Evolutionary conservation across 2,888 invertebrate species (phyloP), one percentile per base, ranked within the genome.

Genomic region (Scaptomyza caliginosa): DNA sequence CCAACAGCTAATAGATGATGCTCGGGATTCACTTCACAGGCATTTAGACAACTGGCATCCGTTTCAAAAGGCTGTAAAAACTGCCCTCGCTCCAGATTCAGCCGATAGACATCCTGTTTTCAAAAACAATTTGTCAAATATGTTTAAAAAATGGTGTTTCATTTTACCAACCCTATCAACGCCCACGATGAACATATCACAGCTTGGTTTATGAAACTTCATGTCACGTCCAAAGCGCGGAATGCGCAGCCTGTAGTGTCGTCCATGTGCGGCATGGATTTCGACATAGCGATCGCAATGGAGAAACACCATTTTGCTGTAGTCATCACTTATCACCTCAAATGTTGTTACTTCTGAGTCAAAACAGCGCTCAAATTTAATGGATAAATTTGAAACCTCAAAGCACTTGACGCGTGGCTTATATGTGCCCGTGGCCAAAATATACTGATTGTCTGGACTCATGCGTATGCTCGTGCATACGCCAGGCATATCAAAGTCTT

Each of bases 401-500:
- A 95, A 99, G 91, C 99, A 99, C 90, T 97, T 96, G 0, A 99
- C 93, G 85, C 98, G 93, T 0, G 99, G 99, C 90, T 99, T 99
- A 90, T 99, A 99, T 67, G 96, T 96, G 45, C 99, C 99, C 30
- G 98, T 95, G 1, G 96, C 96, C 89, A 98, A 92, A 67, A 99
- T 95, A 89, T 96, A 98, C 74, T 98, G 96, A 16, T 97, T 96
- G 93, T 99, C 99, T 78, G 94, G 95, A 7, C 99, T 96, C 70
- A 97, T 93, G 86, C 94, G 93, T 21, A 99, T 93, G 50, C 94
- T 94, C 16, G 95, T 96, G 88, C 98, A 98, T 0, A 99, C 94
- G 46, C 95, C 97, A 23, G 99, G 99, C 99, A 99, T 99, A 81
- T 98, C 97, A 93, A 99, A 99, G 90, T 99, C 99, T 92, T 99